Evolutionary conservation across 2,888 invertebrate genomes (phyloP).

Genomic region (Beris chalybata): DNA sequence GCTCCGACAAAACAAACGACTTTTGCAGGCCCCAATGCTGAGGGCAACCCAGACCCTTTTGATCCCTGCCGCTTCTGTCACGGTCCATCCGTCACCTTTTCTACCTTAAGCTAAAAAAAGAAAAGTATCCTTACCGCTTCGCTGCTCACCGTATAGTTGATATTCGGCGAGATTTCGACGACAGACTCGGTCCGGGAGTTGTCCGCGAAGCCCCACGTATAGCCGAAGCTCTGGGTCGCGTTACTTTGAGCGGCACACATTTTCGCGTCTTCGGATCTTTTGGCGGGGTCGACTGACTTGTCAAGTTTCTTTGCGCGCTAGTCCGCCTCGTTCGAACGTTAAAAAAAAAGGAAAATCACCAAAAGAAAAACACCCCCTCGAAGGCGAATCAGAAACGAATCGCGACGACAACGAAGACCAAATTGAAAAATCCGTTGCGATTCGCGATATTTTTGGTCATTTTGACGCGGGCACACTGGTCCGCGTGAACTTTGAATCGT

Average conservation of each 20-base stretch:
- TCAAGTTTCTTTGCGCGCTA: neutral
- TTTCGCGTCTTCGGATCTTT: slow-evolving; percentile 10
- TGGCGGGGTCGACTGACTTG: neutral
- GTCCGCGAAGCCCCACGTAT: slow-evolving; percentile 57
- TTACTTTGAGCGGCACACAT: slow-evolving; percentile 58
- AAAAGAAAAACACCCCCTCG: too few species aligned
- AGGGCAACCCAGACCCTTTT: too few species aligned
- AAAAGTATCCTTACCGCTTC: slow-evolving; percentile 52
- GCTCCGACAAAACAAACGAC: too few species aligned
- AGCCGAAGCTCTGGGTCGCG: slow-evolving; percentile 56
- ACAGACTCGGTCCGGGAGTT: slow-evolving; percentile 56
- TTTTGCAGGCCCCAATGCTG: too few species aligned
- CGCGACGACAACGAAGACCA: neutral
- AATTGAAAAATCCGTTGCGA: neutral
- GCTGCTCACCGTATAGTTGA: slow-evolving; percentile 57
- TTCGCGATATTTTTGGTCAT: neutral
- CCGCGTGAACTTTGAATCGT: too few species aligned
- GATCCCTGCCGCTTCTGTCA: too few species aligned
- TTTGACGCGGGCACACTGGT: neutral
- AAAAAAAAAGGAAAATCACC: too few species aligned
- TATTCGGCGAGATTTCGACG: slow-evolving; percentile 57
- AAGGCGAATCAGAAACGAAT: neutral
- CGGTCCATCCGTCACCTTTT: too few species aligned
- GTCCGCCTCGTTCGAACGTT: neutral
- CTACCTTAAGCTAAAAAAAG: too few species aligned